A percentile compares a stretch with the other conserved stretches of the same genome.
These are phyloP conservation scores for Siniperca undulata DNA, from an alignment of 2,797 vertebrate species.

Conservation along the genomic window DNA sequence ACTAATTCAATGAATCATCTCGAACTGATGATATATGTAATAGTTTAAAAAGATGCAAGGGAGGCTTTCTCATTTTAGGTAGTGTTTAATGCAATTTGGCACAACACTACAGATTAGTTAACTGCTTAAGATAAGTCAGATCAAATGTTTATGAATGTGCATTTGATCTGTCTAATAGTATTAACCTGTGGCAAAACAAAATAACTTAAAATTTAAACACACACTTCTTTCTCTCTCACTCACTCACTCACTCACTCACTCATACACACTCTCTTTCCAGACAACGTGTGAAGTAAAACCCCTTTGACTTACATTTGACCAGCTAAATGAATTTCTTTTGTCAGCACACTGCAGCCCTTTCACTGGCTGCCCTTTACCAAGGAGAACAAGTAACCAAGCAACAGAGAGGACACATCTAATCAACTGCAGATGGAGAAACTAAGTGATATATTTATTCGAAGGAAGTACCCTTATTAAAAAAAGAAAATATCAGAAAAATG, in stretches of 20 bases:
- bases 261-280: neutral
- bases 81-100: neutral
- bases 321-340: neutral
- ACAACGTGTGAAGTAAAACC: neutral
- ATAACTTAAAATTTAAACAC: neutral
- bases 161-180: neutral
- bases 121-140: neutral
- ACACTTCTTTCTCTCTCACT: no score
- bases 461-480: neutral
- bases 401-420: slow-evolving; percentile 31
- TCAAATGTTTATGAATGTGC: neutral
- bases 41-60: neutral
- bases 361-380: neutral
- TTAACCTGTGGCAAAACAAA: neutral
- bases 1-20: neutral
- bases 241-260: neutral
- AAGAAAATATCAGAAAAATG: neutral
- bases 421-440: neutral
- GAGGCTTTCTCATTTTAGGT: neutral
- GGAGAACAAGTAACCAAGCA: slow-evolving; percentile 59
- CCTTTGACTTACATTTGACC: neutral
- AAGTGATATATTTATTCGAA: neutral
- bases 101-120: neutral
- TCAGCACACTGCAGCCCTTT: neutral
- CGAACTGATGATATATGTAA: neutral